Conservation (phyloP, 2,113 vertebrate genomes). For the Cavia aperea region DNA sequence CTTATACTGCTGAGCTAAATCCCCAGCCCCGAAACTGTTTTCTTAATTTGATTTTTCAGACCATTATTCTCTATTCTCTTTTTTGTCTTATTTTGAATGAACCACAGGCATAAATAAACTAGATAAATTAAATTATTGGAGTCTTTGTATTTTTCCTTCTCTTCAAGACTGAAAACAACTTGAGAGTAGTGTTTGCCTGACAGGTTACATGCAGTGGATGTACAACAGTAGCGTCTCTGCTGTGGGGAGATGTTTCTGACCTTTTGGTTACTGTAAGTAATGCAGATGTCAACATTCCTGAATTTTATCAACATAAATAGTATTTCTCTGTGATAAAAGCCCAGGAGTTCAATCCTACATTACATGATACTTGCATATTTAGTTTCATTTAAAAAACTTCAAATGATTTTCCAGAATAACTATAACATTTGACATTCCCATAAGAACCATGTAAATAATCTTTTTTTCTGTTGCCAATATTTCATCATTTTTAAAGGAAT, state of each 20-base stretch:
- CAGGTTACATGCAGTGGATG: rapidly evolving
- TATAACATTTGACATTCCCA: background rate
- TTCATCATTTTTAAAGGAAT: too few relatives aligned
- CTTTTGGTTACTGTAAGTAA: background rate
- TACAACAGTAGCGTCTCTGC: background rate
- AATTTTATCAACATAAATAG: background rate
- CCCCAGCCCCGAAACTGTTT: background rate
- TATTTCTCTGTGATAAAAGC: background rate
- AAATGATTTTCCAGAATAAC: background rate
- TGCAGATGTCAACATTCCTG: background rate
- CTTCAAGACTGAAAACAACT: background rate
- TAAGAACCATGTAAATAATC: rapidly evolving
- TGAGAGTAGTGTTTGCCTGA: background rate
- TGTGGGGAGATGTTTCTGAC: background rate
- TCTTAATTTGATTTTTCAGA: background rate
- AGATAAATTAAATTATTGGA: background rate
- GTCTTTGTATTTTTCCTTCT: background rate
- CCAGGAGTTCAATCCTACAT: background rate
- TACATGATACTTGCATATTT: background rate
- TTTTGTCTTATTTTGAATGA: background rate
- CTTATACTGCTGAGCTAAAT: too few relatives aligned
- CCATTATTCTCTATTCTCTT: background rate
- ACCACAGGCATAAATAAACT: background rate
- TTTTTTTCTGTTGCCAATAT: background rate
- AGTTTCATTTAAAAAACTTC: background rate